A percentile compares a stretch with the other conserved stretches of the same genome.
Evolutionary conservation across 2,797 vertebrate species (phyloP).

Genomic region (Garrulus glandarius): DNA sequence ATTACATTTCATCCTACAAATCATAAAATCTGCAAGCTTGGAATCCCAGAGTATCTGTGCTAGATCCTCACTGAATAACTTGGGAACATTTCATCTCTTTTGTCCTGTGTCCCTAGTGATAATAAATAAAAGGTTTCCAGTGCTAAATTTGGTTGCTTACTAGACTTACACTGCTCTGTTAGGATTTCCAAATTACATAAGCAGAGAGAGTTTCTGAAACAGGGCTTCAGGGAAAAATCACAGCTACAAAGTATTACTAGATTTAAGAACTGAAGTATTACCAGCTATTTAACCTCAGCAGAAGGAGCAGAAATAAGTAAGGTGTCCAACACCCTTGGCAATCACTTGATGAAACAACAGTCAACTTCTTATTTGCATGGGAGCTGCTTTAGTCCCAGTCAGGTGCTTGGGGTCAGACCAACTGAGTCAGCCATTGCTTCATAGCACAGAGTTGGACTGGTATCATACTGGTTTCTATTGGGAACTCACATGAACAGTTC

Average conservation of each 20-base stretch:
- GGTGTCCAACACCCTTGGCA: background rate
- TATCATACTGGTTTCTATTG: background rate
- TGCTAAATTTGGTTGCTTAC: background rate
- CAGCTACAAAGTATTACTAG: background rate
- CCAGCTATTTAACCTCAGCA: background rate
- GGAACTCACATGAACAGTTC: background rate
- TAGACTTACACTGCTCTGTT: background rate
- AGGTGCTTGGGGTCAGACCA: background rate
- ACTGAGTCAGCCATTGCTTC: background rate
- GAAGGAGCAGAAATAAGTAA: background rate
- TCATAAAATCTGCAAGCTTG: background rate
- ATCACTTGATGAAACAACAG: background rate
- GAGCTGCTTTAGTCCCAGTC: background rate
- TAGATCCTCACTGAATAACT: background rate
- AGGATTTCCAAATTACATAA: background rate
- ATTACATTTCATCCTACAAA: background rate
- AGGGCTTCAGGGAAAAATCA: background rate
- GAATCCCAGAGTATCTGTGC: background rate
- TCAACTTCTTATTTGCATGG: background rate
- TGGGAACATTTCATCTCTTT: background rate
- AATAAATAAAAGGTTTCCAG: background rate
- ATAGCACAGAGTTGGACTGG: background rate
- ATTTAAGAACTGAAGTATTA: background rate
- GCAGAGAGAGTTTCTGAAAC: background rate
- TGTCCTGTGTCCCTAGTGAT: background rate